Conservation (phyloP, 2,888 invertebrate genomes). For the Eristalis arbustorum region DNA sequence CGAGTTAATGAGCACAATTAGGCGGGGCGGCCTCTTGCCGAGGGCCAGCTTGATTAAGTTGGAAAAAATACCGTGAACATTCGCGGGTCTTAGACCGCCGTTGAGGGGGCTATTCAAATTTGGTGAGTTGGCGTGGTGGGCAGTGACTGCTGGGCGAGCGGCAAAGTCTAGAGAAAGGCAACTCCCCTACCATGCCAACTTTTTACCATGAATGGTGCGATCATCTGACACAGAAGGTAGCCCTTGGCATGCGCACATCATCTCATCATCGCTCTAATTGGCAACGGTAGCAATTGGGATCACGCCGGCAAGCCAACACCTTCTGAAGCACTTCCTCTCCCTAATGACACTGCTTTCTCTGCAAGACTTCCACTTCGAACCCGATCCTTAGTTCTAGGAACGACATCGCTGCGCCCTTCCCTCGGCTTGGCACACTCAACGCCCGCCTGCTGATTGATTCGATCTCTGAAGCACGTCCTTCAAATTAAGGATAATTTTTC, state of each 20-base stretch:
- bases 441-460: constrained; percentile 33
- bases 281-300: neutral
- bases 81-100: neutral
- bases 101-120: neutral
- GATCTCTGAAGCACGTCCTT: constrained; percentile 31
- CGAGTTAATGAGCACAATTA: neutral
- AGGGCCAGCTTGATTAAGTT: neutral
- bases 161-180: too few species aligned
- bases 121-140: too few species aligned
- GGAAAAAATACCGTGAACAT: neutral
- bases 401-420: too few species aligned
- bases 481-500: constrained; percentile 39
- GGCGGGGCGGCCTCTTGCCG: neutral
- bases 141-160: too few species aligned
- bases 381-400: neutral
- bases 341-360: neutral
- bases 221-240: neutral
- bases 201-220: too few species aligned
- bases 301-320: neutral
- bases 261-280: neutral
- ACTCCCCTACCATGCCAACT: too few species aligned
- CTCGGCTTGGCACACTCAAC: neutral
- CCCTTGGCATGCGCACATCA: neutral
- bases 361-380: neutral
- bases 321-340: neutral